Percentiles rank a stretch among this genome's conserved stretches.
Conservation (phyloP, 2,888 invertebrate species). For the Salticus scenicus region DNA sequence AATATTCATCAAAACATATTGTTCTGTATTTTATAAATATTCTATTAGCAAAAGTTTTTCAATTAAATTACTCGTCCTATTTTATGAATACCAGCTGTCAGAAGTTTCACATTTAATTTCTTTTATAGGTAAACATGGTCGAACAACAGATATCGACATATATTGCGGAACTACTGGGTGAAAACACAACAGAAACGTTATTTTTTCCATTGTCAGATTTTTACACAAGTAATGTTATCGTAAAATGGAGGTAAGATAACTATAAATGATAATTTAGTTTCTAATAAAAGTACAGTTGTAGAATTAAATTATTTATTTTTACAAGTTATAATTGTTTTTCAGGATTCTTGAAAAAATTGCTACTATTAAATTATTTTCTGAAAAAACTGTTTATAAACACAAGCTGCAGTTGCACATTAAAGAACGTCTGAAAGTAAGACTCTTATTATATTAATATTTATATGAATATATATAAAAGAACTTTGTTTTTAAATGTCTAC, state of each 20-base stretch:
- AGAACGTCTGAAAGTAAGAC: constrained; percentile 42
- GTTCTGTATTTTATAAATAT: no score
- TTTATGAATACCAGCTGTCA: no score
- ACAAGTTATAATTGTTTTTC: background rate
- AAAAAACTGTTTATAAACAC: constrained; percentile 49
- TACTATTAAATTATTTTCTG: constrained; percentile 30
- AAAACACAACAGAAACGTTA: constrained; percentile 11
- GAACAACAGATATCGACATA: constrained; percentile 50
- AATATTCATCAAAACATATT: no score
- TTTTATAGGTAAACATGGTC: constrained; percentile 57
- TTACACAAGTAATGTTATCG: constrained; percentile 24
- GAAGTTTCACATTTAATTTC: no score
- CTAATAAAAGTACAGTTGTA: background rate
- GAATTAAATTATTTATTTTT: background rate
- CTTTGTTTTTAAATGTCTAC: no score
- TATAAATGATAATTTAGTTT: background rate
- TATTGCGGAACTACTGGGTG: constrained; percentile 23
- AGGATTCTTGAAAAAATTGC: constrained; percentile 63
- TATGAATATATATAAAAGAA: no score
- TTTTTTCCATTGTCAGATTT: constrained; percentile 43
- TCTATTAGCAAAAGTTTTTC: no score
- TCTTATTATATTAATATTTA: background rate
- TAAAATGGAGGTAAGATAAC: constrained; percentile 55
- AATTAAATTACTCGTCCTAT: no score
- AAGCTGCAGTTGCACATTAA: constrained; percentile 30